These are phyloP conservation scores for Plagodis dolabraria DNA, from an alignment of 2,888 invertebrate genomes.

Conservation along the genomic window DNA sequence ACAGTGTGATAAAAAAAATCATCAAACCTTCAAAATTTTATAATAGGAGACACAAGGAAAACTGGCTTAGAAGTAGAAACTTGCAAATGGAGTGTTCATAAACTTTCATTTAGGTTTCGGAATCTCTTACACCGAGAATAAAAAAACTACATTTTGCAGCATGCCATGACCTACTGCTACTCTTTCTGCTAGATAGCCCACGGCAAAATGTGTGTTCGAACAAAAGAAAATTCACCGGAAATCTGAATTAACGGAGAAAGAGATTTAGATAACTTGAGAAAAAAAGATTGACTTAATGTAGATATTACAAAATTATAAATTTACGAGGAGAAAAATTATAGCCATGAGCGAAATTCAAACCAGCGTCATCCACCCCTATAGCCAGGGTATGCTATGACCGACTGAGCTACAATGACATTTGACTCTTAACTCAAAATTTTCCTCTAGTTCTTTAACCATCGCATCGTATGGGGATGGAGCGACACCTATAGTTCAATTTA, in stretches of 20 bases:
- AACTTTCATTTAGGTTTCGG: background rate
- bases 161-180: background rate
- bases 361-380: too few species aligned
- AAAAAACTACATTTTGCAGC: background rate
- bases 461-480: too few species aligned
- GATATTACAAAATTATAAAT: too few species aligned
- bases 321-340: too few species aligned
- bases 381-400: too few species aligned
- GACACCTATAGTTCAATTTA: too few species aligned
- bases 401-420: too few species aligned
- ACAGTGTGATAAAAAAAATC: background rate
- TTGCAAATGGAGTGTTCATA: background rate
- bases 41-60: background rate
- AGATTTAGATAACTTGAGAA: background rate
- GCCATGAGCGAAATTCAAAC: too few species aligned
- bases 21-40: background rate
- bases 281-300: too few species aligned
- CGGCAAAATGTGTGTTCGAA: constrained; percentile 1
- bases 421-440: too few species aligned
- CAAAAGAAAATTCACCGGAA: background rate
- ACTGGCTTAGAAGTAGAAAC: background rate
- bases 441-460: too few species aligned
- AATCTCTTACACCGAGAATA: background rate
- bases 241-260: background rate
- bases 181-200: constrained; percentile 4